phyloP scores from a whole-genome alignment of 2,113 vertebrate genomes.

The Melanerpes aurifrons region DNA sequence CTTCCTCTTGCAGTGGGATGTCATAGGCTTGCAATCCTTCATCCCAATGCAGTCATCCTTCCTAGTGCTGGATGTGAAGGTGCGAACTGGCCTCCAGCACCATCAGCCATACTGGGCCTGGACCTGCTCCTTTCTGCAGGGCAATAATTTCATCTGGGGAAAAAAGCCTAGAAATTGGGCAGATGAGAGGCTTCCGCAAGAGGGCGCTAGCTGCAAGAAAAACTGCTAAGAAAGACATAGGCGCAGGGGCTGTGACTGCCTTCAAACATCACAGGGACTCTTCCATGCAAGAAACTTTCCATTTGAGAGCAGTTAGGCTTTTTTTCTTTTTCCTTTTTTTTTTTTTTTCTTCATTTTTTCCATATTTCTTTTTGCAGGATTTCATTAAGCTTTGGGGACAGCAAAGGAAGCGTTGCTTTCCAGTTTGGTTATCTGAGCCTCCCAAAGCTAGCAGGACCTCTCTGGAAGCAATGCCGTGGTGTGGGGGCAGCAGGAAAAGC shows the following conservation, averaged over 20 bases:
- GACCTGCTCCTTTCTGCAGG: accelerated
- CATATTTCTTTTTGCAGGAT: background rate
- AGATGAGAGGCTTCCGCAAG: background rate
- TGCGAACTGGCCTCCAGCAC: accelerated
- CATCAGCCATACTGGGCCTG: accelerated
- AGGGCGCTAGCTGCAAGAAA: slow-evolving; percentile 34
- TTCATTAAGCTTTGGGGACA: background rate
- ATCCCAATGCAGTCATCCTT: accelerated
- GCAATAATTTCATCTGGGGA: accelerated
- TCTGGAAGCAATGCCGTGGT: background rate
- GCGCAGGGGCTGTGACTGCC: accelerated
- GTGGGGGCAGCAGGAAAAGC: background rate
- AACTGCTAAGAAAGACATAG: background rate
- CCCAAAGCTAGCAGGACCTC: background rate
- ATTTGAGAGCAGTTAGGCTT: background rate
- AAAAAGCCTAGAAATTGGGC: accelerated
- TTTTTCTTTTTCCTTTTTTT: too few relatives aligned
- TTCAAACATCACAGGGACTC: too few relatives aligned
- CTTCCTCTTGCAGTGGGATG: background rate
- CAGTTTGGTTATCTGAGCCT: background rate
- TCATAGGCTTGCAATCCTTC: background rate
- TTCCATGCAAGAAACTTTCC: accelerated
- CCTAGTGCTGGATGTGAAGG: background rate
- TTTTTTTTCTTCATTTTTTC: background rate
- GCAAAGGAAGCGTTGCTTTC: background rate